Conservation (phyloP, 2,888 invertebrate species). For the Oscheius sp. region DNA sequence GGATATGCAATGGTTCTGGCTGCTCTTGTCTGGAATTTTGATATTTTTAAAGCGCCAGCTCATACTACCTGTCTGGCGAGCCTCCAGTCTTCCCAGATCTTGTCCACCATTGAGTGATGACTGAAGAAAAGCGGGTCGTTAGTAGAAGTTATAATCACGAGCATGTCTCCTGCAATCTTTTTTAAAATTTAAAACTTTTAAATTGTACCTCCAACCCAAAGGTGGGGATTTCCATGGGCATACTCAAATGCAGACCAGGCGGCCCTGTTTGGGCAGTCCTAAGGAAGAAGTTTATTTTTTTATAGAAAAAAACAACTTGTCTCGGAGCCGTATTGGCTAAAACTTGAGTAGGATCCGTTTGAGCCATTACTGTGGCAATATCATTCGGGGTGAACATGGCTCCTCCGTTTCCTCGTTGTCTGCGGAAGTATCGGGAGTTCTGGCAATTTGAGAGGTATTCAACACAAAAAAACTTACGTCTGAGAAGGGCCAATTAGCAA, state of each 20-base stretch:
- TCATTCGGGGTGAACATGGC: conserved; percentile 2
- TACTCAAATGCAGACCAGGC: conserved; percentile 20
- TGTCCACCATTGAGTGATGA: conserved; percentile 18
- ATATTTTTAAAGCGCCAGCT: neutral
- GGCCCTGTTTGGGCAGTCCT: conserved; percentile 12
- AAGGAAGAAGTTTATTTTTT: neutral
- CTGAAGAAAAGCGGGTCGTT: conserved; percentile 19
- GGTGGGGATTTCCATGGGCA: conserved; percentile 12
- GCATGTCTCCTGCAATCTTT: conserved; percentile 16
- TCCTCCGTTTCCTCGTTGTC: neutral
- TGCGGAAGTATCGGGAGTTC: neutral
- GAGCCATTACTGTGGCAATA: neutral
- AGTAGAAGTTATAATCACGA: neutral
- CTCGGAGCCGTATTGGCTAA: conserved; percentile 9
- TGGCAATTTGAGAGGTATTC: neutral
- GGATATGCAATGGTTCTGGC: conserved; percentile 37
- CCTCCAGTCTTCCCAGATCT: conserved; percentile 18
- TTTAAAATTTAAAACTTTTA: neutral
- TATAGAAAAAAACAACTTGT: neutral
- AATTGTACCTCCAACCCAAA: conserved; percentile 20
- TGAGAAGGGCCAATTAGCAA: conserved; percentile 60
- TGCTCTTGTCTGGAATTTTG: neutral
- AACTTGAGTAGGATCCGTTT: conserved; percentile 3
- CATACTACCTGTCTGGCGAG: neutral
- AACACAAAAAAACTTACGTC: conserved; percentile 32